Base-by-base conservation (phyloP, 2,797 vertebrate genomes). In the Pyrocephalus nanus region DNA sequence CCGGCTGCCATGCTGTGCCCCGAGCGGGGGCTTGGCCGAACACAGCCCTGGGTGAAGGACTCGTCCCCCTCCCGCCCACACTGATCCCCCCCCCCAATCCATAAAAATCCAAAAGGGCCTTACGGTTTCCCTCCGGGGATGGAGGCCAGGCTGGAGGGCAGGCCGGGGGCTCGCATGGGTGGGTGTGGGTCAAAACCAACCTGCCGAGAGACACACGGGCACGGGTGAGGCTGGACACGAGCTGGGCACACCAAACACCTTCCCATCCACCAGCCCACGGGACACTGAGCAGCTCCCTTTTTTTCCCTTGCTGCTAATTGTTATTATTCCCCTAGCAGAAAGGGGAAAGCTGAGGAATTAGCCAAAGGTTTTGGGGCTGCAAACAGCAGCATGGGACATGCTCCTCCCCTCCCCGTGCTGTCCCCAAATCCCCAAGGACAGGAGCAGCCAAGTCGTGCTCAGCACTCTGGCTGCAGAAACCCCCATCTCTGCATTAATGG, bases 121-220 rank as follows among this genome's bases (percentile, higher is more conserved):
- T 97, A 99, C 99, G 99, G 99, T 96, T 99, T 99, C 90, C 99
- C 99, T 42, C 99, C 99, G 3, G 99, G 99, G 95, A 99, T 99
- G 91, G 99, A 99, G 0, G 99, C 98, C 64, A 99, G 98, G 96
- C 99, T 98, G 11, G 98, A 98, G 54, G 99, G 98, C 79, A 99
- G 98, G 54, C 99, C 99, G 0, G 99, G 98, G 74, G 98, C 98
- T 97, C 99, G 97, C 99, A 99, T 99, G 9, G 99, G 98, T 0
- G 98, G 98, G 80, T 99, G 99, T 6, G 99, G 99, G 97, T 99
- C 99, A 36, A 99, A 99, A 15, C 99, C 99, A 5, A 99, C 98
- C 99, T 99, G 97, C 17, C 38, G 36, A 50, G 51, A 85, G 71
- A 93, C 4, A n/a, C 5, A 0, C 0, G 6, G 87, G 8, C 25